Base-by-base conservation (phyloP, 1,140 invertebrate genomes). In the Saccostrea cuccullata region DNA sequence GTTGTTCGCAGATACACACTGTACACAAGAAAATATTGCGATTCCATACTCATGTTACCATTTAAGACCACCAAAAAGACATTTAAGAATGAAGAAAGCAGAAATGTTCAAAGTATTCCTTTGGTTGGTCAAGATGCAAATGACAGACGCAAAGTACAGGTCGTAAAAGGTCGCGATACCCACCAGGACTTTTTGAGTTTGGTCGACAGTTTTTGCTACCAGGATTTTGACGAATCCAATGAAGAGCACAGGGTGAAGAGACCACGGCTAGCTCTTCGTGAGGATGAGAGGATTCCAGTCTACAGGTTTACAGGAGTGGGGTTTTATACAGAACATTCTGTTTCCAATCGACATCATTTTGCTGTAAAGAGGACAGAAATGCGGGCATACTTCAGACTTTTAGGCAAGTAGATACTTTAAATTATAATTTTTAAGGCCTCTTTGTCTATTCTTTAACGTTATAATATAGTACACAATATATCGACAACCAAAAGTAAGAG, bases 301-400 rank as follows among this genome's bases (percentile, higher is more conserved):
- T 30, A 26, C 30, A 77, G 15, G 15, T 77, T 77, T 36, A 77
- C 70, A 11, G 70, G 70, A 13, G 26, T 26, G 30, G 70, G 70
- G 15, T 77, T 77, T 77, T 77, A 77, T 36, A 30, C 70, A 6
- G 70, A 77, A 77, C 70, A 77, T 12, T 26, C 13, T 13, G 70
- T 77, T 36, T 77, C 70, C 70, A 77, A 23, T 13, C 70, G 70
- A 36, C 70, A 77, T 36, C 70, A 77, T 77, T 77, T 77, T 77
- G 70, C 70, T 30, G 70, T 77, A 15, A 77, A 77, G 26, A 77
- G 70, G 26, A 77, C 70, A 36, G 70, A 77, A 36, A 77, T 77
- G 70, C 70, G 70, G 13, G 70, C 70, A 30, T 77, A 77, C 26
- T 77, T 77, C 26, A 26, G 70, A 77, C 70, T 77, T 12, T 36